A percentile compares a stretch with the other conserved stretches of the same genome.
phyloP scores from a whole-genome alignment of 2,888 invertebrate genomes.

The Balanococcus diminutus region DNA sequence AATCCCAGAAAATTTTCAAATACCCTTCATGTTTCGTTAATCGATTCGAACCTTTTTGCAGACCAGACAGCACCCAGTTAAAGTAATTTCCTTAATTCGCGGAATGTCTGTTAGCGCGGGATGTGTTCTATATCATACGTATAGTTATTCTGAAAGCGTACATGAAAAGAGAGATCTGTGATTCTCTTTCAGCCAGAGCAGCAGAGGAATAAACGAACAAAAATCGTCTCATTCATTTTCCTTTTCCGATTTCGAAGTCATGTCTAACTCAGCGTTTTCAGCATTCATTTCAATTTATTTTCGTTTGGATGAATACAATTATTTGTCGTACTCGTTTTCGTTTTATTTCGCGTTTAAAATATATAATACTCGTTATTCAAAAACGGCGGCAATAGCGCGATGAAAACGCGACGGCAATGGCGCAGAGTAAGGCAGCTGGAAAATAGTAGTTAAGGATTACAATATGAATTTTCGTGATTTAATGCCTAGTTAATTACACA shows the following conservation, averaged over 20 bases:
- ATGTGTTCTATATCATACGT: neutral
- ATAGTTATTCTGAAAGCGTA: conserved; percentile 26
- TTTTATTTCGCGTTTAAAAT: conserved; percentile 33
- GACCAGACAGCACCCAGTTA: neutral
- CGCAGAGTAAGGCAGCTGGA: conserved; percentile 22
- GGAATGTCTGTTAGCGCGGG: no score
- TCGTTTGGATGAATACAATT: conserved; percentile 33
- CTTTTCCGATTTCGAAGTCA: conserved; percentile 37
- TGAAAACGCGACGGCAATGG: neutral
- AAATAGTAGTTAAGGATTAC: neutral
- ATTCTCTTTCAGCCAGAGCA: neutral
- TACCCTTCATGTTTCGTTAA: neutral
- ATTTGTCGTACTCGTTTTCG: conserved; percentile 29
- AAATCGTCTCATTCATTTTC: conserved; percentile 38
- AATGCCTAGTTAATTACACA: conserved; percentile 18
- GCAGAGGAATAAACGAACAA: conserved; percentile 26
- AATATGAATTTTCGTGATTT: conserved; percentile 29
- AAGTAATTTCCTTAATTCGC: conserved; percentile 25
- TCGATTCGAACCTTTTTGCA: neutral
- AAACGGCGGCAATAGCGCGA: conserved; percentile 3
- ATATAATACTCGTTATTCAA: conserved; percentile 27
- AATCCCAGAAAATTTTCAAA: no score
- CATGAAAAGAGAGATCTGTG: conserved; percentile 31
- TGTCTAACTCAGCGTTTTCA: conserved; percentile 42
- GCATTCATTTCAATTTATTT: conserved; percentile 38